Evolutionary conservation across 2,888 invertebrate genomes (phyloP).

Genomic region (Eilema caniola): DNA sequence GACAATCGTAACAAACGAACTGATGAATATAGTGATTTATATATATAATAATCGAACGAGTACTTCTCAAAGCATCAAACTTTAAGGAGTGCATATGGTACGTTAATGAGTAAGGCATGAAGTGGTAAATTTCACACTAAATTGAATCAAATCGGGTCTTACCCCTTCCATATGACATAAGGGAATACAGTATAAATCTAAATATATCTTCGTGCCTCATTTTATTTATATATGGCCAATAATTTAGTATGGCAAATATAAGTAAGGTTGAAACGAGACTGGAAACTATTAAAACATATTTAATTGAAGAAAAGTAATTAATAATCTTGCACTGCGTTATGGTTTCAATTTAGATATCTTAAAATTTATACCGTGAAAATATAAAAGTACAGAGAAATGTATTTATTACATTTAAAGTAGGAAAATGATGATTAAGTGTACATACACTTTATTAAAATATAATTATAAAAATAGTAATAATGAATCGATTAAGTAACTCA

Average conservation of each 20-base stretch:
- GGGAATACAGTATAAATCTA: background rate
- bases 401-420: slow-evolving; percentile 3
- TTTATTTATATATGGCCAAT: too few relatives aligned
- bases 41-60: too few relatives aligned
- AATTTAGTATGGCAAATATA: background rate
- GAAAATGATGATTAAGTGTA: background rate
- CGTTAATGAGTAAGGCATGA: background rate
- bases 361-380: slow-evolving; percentile 12
- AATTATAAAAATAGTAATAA: slow-evolving; percentile 24
- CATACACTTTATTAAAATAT: background rate
- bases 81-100: too few relatives aligned
- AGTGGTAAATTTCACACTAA: background rate
- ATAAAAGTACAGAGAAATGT: slow-evolving; percentile 13
- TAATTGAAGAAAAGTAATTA: slow-evolving; percentile 2
- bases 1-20: too few relatives aligned
- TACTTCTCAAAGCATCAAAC: too few relatives aligned
- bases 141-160: background rate
- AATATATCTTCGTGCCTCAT: slow-evolving; percentile 13
- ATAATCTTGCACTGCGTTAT: background rate
- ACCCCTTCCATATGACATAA: slow-evolving; percentile 10
- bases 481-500: slow-evolving; percentile 49
- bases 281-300: slow-evolving; percentile 3
- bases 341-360: slow-evolving; percentile 1
- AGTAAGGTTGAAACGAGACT: background rate
- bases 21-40: too few relatives aligned